Evolutionary conservation across 2,113 vertebrate species (phyloP), one percentile per base, ranked within the genome.

Genomic region (Telmatochromis sp.): DNA sequence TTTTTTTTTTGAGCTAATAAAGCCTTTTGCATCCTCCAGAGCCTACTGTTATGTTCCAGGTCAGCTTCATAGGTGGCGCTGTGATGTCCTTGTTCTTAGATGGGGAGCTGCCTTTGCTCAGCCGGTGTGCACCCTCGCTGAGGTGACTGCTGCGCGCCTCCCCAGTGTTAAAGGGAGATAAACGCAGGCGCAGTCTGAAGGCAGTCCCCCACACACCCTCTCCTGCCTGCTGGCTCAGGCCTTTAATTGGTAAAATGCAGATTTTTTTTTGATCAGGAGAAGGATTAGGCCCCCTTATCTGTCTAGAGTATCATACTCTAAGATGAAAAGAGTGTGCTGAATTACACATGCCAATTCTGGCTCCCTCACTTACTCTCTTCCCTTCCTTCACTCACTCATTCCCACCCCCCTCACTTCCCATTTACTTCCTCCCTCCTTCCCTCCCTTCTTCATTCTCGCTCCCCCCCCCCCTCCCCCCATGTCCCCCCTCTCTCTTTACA

Each of bases 181-280:
- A 99, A 98, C 95, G 96, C 92, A 90, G 95, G 93, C 95, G 81
- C 91, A 96, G 97, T 96, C 95, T 97, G 94, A 95, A 93, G 92
- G 91, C 96, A 92, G 94, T 94, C 96, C 95, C 91, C 55, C 6
- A 96, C 96, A 95, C 96, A 95, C 90, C 45, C 10, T 96, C 96
- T 97, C 97, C 37, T 97, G 96, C 97, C 97, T 98, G 96, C 97
- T 97, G 97, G 98, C 97, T 93, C 96, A 93, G 97, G 96, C 96
- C 97, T 97, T 98, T 99, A 99, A 99, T 99, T 99, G 98, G 98
- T 97, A 98, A 98, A 98, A 98, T 98, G 97, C 97, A 97, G 97
- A 98, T 99, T 98, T 97, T 87, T 60, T 97, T 97, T 98, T 98
- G 97, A 99, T 99, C 98, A 98, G 96, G 97, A 97, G 96, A 96